phyloP scores from a whole-genome alignment of 2,888 invertebrate species.

The Drosophila trichaetosa region DNA sequence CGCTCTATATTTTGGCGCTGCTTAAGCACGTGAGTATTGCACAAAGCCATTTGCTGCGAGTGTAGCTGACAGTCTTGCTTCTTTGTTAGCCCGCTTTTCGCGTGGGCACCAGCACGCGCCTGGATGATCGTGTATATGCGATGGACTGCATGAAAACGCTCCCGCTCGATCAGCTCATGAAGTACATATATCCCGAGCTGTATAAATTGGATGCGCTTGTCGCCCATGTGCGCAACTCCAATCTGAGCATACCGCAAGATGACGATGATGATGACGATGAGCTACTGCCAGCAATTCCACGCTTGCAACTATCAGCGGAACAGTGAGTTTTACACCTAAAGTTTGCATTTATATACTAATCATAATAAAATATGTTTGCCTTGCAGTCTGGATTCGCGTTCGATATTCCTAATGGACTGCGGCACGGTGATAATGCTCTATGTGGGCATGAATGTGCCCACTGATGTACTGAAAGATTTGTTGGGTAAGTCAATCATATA shows the following conservation, averaged over 20 bases:
- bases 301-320: slow-evolving; percentile 94
- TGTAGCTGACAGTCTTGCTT: neutral
- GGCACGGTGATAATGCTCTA: slow-evolving; percentile 93
- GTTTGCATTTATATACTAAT: neutral
- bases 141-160: slow-evolving; percentile 97
- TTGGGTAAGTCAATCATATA: slow-evolving; percentile 85
- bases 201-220: slow-evolving; percentile 93
- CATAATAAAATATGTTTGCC: neutral
- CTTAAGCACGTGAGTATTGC: slow-evolving; percentile 91
- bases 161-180: slow-evolving; percentile 92
- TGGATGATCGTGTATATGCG: slow-evolving; percentile 96
- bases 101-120: slow-evolving; percentile 92
- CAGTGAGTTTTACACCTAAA: slow-evolving; percentile 84
- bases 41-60: neutral
- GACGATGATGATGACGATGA: slow-evolving; percentile 82
- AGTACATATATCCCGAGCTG: slow-evolving; percentile 95
- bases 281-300: slow-evolving; percentile 88
- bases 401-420: slow-evolving; percentile 96
- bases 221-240: slow-evolving; percentile 84
- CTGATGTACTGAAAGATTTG: slow-evolving; percentile 90
- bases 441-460: slow-evolving; percentile 92
- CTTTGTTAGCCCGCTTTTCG: slow-evolving; percentile 92
- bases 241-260: slow-evolving; percentile 57
- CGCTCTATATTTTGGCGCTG: slow-evolving; percentile 94
- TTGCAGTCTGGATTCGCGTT: slow-evolving; percentile 90